A percentile compares a stretch with the other conserved stretches of the same genome.
Conservation (phyloP, 2,113 vertebrate genomes). For the Aptenodytes forsteri region DNA sequence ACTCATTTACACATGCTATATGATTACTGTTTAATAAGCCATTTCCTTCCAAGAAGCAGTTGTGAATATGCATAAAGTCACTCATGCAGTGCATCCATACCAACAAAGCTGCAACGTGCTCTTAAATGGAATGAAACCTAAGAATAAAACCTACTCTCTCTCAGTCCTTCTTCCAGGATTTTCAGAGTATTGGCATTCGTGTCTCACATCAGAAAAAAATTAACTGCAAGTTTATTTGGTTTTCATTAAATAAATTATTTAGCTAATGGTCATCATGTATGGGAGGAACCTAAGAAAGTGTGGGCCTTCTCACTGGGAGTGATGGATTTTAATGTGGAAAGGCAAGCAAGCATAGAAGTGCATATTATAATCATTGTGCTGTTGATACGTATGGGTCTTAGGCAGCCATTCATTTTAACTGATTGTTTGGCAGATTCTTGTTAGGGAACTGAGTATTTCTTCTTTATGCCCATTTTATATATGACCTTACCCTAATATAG, state of each 20-base stretch:
- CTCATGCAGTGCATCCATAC: neutral
- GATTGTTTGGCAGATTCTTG: neutral
- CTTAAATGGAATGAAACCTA: neutral
- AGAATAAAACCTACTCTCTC: neutral
- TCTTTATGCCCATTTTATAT: neutral
- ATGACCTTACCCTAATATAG: neutral
- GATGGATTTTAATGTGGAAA: neutral
- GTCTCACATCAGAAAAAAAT: neutral
- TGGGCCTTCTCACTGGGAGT: neutral
- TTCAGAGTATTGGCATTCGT: neutral
- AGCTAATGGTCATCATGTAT: neutral
- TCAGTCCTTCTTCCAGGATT: neutral
- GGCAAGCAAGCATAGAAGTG: neutral
- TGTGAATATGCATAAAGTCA: conserved; percentile 35
- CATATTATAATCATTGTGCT: neutral
- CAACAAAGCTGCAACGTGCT: neutral
- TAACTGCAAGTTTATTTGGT: neutral
- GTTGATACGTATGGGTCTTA: neutral
- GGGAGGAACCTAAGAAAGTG: neutral
- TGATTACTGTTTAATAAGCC: conserved; percentile 33
- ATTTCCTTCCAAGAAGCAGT: conserved; percentile 20
- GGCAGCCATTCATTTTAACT: neutral
- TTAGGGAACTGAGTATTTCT: neutral
- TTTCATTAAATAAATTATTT: neutral
- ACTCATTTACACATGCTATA: neutral